These are phyloP conservation scores for Hormiphora californensis DNA, from an alignment of 37 sponge, comb jelly and placozoan species.

Conservation along the genomic window DNA sequence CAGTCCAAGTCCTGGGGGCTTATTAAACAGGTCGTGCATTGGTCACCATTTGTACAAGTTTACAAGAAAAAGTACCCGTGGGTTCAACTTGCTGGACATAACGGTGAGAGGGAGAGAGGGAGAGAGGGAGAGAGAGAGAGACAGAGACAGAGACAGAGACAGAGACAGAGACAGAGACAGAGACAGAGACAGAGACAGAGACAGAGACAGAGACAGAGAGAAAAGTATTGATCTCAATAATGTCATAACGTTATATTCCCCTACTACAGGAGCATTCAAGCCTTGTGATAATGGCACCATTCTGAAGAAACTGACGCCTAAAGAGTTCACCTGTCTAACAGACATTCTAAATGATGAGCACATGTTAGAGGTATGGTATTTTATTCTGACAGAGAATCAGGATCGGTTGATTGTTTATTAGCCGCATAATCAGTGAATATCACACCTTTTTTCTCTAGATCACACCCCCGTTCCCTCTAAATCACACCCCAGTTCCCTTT, in stretches of 20 bases:
- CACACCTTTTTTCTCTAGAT: conserved; percentile 14
- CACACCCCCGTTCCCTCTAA: conserved; percentile 1
- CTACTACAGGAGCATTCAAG: conserved; percentile 71
- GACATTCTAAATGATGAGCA: neutral
- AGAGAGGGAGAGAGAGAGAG: too few relatives aligned
- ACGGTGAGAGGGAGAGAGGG: too few relatives aligned
- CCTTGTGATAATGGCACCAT: conserved; percentile 87
- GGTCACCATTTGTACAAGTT: conserved; percentile 97
- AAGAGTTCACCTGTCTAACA: conserved; percentile 56
- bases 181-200: too few relatives aligned
- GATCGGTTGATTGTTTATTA: too few relatives aligned
- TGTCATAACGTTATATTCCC: too few relatives aligned
- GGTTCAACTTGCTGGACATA: conserved; percentile 97
- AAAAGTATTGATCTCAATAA: too few relatives aligned
- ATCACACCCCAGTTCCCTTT: neutral
- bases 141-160: too few relatives aligned
- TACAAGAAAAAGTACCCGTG: conserved; percentile 91
- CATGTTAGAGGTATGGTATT: conserved; percentile 30
- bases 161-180: too few relatives aligned
- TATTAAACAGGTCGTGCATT: conserved; percentile 66
- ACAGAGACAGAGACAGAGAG: too few relatives aligned
- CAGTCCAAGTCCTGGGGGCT: conserved; percentile 62
- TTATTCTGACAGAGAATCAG: too few relatives aligned
- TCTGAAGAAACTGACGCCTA: conserved; percentile 72
- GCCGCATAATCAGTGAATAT: too few relatives aligned